These are phyloP conservation scores for Leptatherina wallacei DNA, from an alignment of 2,797 vertebrate genomes.

Conservation along the genomic window DNA sequence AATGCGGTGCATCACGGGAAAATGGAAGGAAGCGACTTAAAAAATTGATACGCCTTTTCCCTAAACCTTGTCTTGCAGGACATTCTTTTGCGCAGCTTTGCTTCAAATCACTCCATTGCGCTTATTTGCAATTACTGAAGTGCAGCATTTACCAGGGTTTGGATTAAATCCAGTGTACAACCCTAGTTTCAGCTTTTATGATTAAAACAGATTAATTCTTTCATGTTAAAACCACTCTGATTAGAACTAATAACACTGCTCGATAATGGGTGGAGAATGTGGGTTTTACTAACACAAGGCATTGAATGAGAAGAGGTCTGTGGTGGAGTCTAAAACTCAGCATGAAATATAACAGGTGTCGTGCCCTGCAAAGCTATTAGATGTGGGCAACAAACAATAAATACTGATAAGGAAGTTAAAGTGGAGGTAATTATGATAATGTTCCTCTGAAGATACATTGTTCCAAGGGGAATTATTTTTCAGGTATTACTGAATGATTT, in stretches of 20 bases:
- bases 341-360: neutral
- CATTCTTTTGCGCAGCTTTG: neutral
- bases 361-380: neutral
- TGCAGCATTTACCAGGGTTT: neutral
- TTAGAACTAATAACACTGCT: neutral
- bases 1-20: constrained; percentile 69
- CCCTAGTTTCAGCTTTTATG: too few relatives aligned
- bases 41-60: accelerated
- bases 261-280: neutral
- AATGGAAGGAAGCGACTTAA: accelerated
- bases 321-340: neutral
- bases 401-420: neutral
- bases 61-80: constrained; percentile 17
- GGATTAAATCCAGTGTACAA: neutral
- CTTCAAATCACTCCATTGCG: neutral
- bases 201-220: neutral
- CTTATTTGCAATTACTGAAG: neutral
- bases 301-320: neutral
- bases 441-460: neutral
- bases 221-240: neutral
- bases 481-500: neutral
- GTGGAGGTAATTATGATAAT: neutral
- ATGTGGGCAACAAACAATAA: neutral
- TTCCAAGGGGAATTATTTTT: neutral
- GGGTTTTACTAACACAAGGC: neutral